A percentile compares a stretch with the other conserved stretches of the same genome.
phyloP scores from a whole-genome alignment of 2,797 vertebrate genomes.

The Setipinna tenuifilis region DNA sequence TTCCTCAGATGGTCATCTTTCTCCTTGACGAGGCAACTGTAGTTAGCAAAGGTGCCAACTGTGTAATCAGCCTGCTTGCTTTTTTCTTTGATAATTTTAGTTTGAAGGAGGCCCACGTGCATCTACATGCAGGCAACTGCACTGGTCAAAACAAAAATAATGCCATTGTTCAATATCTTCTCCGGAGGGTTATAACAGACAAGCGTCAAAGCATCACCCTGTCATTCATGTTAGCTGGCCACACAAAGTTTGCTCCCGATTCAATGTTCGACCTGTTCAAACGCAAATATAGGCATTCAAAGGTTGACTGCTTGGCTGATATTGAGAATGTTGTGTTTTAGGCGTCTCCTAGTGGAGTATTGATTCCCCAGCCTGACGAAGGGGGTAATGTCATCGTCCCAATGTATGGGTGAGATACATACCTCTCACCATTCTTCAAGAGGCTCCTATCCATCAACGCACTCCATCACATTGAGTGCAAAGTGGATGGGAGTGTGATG shows the following conservation, averaged over 20 bases:
- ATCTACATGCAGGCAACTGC: conserved; percentile 10
- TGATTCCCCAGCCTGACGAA: conserved; percentile 2
- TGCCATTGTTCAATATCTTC: not conserved
- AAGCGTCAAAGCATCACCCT: conserved; percentile 3
- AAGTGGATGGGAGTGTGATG: not conserved
- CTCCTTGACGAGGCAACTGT: not conserved
- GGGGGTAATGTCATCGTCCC: not conserved
- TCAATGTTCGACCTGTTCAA: not conserved
- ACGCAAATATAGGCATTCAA: not conserved
- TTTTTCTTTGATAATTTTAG: not conserved
- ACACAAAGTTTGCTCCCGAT: not conserved
- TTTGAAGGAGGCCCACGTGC: not conserved
- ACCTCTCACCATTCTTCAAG: not conserved
- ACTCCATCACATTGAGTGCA: not conserved
- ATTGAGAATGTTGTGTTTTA: conserved; percentile 1
- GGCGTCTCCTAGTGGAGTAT: not conserved
- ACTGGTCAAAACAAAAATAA: not conserved
- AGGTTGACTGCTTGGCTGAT: conserved; percentile 1
- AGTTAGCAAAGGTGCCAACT: conserved; percentile 6
- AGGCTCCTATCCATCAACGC: not conserved
- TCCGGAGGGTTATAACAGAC: not conserved
- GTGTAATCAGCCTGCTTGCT: not conserved
- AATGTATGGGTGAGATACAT: not conserved
- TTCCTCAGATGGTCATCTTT: conserved; percentile 12
- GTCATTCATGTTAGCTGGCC: not conserved